Base-by-base conservation (phyloP, 2,113 vertebrate genomes). In the Laticauda colubrina region DNA sequence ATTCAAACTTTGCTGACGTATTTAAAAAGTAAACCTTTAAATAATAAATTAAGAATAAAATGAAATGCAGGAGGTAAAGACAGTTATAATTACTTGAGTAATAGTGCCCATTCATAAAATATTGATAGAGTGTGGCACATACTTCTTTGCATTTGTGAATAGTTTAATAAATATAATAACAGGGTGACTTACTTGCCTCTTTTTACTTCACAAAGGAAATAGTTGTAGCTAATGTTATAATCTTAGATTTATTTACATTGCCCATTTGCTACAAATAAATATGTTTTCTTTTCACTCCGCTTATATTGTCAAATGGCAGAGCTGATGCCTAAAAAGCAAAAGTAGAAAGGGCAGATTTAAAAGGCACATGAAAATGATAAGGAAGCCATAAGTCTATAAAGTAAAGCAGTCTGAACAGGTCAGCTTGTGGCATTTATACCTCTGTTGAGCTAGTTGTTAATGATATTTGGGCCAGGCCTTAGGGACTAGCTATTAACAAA, bases 371-470 rank as follows among this genome's bases (percentile, higher is more conserved):
- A 54, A 39, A 87, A 18, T 94, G 90, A 75, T 69, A 92, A 89
- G 81, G 75, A 92, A 91, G 9, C 64, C 34, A 11, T 91, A 91
- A 64, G 48, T 69, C 39, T 92, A 93, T 88, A 94, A 94, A 92
- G 75, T 43, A 75, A 95, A 90, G 55, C 14, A 92, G 48, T 43
- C 29, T 89, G 92, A 91, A 48, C 85, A 87, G 54, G 88, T 87
- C 85, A 89, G 75, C 81, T 91, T 86, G 45, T 34, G 92, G 89
- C 61, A 90, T 34, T 61, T 43, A 90, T 69, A 94, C 21, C 92
- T 88, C 87, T 55, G 24, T 89, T 91, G 56, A 91, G 10, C 64
- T 90, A 89, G 92, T 91, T 94, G 85, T 93, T 34, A 94, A 39
- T 89, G 75, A 93, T 90, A 89, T 26, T 91, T 91, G 69, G 57